These are phyloP conservation scores for Mnemiopsis leidyi DNA, from an alignment of 37 sponge, comb jelly and placozoan species.

Conservation along the genomic window DNA sequence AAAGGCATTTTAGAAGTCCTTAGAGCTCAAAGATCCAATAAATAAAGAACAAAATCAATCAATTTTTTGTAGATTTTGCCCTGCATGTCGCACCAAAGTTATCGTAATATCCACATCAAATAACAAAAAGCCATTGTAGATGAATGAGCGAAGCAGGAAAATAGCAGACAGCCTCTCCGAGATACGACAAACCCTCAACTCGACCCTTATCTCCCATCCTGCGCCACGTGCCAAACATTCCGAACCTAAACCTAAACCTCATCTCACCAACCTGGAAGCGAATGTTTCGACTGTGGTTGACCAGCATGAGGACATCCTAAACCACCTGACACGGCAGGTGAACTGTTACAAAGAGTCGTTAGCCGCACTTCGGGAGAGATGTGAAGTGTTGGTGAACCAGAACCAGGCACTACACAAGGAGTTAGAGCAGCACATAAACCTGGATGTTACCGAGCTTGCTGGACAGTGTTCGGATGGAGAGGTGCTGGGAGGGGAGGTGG, in stretches of 20 bases:
- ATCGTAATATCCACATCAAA: background rate
- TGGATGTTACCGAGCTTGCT: slow-evolving; percentile 56
- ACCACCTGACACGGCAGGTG: slow-evolving; percentile 16
- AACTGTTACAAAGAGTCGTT: slow-evolving; percentile 53
- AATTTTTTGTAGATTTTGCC: no score
- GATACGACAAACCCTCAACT: background rate
- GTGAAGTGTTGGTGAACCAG: slow-evolving; percentile 46
- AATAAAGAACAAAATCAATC: no score
- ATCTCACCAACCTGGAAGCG: background rate
- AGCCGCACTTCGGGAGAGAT: slow-evolving; percentile 25
- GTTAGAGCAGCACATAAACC: slow-evolving; percentile 49
- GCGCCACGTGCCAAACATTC: background rate
- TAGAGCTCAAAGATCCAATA: no score
- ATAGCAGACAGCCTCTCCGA: slow-evolving; percentile 54
- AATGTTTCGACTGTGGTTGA: slow-evolving; percentile 33
- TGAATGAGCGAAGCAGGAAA: slow-evolving; percentile 9
- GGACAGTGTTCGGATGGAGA: background rate
- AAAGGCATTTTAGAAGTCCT: no score
- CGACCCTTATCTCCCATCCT: background rate
- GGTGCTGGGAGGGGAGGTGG: slow-evolving; percentile 40
- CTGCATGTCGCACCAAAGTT: no score
- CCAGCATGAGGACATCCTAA: slow-evolving; percentile 41
- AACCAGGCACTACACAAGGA: slow-evolving; percentile 61
- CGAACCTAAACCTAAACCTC: background rate
- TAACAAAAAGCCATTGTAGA: background rate